Evolutionary conservation across 2,797 vertebrate species (phyloP).

Genomic region (Oophaga sylvatica): DNA sequence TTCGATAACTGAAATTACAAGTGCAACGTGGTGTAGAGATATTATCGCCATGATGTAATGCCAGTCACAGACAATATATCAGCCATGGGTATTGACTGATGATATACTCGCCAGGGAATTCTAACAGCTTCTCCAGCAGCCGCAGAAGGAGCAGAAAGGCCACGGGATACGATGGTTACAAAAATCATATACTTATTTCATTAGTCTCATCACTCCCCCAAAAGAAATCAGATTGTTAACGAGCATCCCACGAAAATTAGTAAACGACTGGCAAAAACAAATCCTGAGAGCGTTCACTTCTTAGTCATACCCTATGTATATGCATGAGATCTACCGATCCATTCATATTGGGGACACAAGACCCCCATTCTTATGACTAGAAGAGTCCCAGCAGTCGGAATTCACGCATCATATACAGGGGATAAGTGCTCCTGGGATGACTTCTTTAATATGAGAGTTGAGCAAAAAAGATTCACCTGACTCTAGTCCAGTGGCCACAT

Average conservation of each 20-base stretch:
- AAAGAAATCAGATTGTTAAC: not conserved
- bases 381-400: no score
- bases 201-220: not conserved
- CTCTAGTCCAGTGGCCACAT: no score
- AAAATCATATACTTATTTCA: conserved; percentile 33
- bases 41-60: conserved; percentile 53
- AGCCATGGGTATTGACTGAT: conserved; percentile 21
- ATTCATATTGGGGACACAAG: no score
- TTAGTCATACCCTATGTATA: no score
- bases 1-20: conserved; percentile 54
- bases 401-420: no score
- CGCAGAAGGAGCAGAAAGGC: not conserved
- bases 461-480: no score
- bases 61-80: conserved; percentile 25
- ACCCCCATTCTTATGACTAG: no score
- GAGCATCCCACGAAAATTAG: not conserved
- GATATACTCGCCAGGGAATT: not conserved
- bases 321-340: no score
- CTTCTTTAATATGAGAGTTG: no score
- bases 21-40: conserved; percentile 33
- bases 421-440: no score
- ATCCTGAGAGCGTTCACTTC: not conserved
- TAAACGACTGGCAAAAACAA: not conserved
- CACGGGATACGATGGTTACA: not conserved
- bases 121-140: not conserved